phyloP scores from a whole-genome alignment of 2,888 invertebrate genomes.

The Drosophila cognata region DNA sequence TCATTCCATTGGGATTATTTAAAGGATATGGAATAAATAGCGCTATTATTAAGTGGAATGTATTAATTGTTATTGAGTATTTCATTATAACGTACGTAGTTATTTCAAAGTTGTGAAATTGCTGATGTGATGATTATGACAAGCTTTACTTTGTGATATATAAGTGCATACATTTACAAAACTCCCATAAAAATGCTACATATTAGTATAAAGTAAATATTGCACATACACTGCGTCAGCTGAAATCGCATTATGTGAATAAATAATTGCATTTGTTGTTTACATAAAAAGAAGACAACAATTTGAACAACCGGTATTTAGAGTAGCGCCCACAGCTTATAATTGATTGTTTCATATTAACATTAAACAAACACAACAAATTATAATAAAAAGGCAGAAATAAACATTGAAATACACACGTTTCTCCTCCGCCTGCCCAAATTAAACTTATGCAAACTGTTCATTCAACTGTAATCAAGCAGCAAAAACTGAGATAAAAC shows the following conservation, averaged over 20 bases:
- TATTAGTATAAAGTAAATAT: constrained; percentile 41
- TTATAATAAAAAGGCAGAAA: constrained; percentile 55
- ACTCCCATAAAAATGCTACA: background rate
- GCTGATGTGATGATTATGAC: background rate
- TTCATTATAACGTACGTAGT: background rate
- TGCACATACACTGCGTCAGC: constrained; percentile 31
- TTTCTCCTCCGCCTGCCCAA: constrained; percentile 6
- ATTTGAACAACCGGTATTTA: constrained; percentile 4
- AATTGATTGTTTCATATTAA: constrained; percentile 67
- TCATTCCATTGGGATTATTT: background rate
- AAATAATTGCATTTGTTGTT: constrained; percentile 44
- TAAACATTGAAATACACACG: constrained; percentile 52
- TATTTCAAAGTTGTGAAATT: background rate
- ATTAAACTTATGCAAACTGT: constrained; percentile 45
- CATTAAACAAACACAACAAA: constrained; percentile 65
- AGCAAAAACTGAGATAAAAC: constrained; percentile 64
- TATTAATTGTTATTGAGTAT: background rate
- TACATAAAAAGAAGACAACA: background rate
- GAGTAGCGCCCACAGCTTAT: constrained; percentile 36
- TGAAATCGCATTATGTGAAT: constrained; percentile 32
- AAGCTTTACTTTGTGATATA: background rate
- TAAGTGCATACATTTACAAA: background rate
- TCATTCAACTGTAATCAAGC: constrained; percentile 54
- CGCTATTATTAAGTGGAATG: background rate
- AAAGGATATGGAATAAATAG: background rate